Base-by-base conservation (phyloP, 2,113 vertebrate species). In the Sitta europaea region DNA sequence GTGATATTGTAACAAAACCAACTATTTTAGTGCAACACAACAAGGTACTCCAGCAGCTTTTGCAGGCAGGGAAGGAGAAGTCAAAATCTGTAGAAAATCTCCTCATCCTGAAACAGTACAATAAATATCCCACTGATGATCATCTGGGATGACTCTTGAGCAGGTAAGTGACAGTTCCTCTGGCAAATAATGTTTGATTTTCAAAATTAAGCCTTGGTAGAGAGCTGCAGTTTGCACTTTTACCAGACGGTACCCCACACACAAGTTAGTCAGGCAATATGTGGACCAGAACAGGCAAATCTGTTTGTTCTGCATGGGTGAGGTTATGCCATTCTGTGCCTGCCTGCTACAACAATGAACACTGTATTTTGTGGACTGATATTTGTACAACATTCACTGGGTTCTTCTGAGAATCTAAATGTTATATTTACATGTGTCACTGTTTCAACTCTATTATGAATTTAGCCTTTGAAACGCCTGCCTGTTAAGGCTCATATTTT, bases 241-340 rank as follows among this genome's bases (percentile, higher is more conserved):
- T 70, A 61, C 10, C 9, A 62, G 27, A 27, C 42, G 9, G 42
- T 6, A 47, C 2, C 9, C 12, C 25, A 17, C 23, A 21, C 40
- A 14, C 18, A 33, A 21, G 40, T 5, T 3, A 66, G 18, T 38
- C 43, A 72, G 48, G 35, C 27, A 85, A 35, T 24, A 58, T 3
- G 25, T 12, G 17, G 16, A 31, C 10, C 2, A 17, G 66, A 74
- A 40, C 10, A 0, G 10, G 3, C 13, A 40, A 45, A 45, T 58
- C 17, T 74, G 11, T 12, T 47, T 11, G 2, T n/a, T n/a, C n/a
- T n/a, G 4, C 11, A 22, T 0, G 2, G n/a, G 4, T n/a, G 13
- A 72, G 8, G 8, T 38, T 62, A 14, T 42, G 24, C 15, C 20
- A 18, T 35, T 38, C 20, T 54, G 1, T 62, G 5, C 1, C 2